Evolutionary conservation across 2,797 vertebrate species (phyloP).

Genomic region (Danio jaintianensis): DNA sequence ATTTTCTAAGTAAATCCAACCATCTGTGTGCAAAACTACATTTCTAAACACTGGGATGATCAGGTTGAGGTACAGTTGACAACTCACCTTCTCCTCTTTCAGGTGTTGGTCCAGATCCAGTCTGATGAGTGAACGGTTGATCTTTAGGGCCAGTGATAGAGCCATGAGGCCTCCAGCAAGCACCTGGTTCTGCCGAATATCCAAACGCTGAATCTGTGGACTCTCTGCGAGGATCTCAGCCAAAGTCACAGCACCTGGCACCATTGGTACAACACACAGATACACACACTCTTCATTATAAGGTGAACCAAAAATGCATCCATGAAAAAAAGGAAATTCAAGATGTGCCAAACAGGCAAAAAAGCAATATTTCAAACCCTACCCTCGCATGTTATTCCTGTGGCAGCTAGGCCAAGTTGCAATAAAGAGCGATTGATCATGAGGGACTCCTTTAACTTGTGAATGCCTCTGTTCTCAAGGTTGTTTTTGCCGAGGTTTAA

Average conservation of each 20-base stretch:
- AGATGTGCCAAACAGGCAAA: background rate
- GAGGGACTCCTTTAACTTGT: conserved; percentile 74
- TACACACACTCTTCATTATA: background rate
- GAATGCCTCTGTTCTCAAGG: conserved; percentile 75
- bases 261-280: background rate
- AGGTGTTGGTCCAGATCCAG: conserved; percentile 71
- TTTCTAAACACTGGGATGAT: background rate
- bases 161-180: conserved; percentile 80
- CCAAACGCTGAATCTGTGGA: conserved; percentile 70
- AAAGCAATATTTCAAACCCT: conserved; percentile 29
- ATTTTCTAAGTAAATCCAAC: background rate
- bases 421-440: conserved; percentile 75
- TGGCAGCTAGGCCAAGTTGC: conserved; percentile 70
- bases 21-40: background rate
- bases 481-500: conserved; percentile 77
- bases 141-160: conserved; percentile 75
- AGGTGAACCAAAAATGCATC: background rate
- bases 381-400: conserved; percentile 80
- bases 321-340: background rate
- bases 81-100: conserved; percentile 71
- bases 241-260: conserved; percentile 76
- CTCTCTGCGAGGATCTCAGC: conserved; percentile 79
- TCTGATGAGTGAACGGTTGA: conserved; percentile 73
- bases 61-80: background rate
- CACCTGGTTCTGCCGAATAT: conserved; percentile 74